Conservation (phyloP, 53 echinoderm and acorn worm genomes). For the Holothuria leucospilota region DNA sequence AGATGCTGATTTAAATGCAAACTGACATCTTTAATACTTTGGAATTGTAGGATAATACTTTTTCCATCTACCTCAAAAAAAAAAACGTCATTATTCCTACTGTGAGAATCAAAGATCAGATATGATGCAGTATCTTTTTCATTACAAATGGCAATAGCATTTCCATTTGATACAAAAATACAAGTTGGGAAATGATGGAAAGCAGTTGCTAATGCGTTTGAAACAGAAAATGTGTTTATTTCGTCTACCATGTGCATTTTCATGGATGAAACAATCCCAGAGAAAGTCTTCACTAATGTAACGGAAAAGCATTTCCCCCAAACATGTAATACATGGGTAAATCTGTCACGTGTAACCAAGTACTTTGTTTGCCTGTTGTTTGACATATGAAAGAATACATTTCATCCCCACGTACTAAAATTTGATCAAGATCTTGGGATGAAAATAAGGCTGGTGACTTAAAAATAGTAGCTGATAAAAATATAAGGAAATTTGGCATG, state of each 20-base stretch:
- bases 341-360: neutral
- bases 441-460: neutral
- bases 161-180: no score
- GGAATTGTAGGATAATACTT: no score
- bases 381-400: neutral
- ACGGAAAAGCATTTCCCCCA: neutral
- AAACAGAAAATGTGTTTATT: conserved; percentile 16
- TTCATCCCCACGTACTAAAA: neutral
- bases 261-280: neutral
- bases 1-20: no score
- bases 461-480: neutral
- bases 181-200: no score
- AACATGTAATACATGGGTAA: neutral
- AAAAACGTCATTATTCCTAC: neutral
- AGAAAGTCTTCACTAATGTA: neutral
- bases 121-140: no score
- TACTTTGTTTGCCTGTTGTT: neutral
- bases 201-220: no score
- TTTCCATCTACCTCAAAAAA: no score
- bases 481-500: neutral
- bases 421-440: neutral
- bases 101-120: no score
- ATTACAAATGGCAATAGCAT: no score
- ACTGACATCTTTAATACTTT: no score
- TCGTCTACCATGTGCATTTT: neutral